These are phyloP conservation scores for Xyrichtys novacula DNA, from an alignment of 2,797 vertebrate species.

Conservation along the genomic window DNA sequence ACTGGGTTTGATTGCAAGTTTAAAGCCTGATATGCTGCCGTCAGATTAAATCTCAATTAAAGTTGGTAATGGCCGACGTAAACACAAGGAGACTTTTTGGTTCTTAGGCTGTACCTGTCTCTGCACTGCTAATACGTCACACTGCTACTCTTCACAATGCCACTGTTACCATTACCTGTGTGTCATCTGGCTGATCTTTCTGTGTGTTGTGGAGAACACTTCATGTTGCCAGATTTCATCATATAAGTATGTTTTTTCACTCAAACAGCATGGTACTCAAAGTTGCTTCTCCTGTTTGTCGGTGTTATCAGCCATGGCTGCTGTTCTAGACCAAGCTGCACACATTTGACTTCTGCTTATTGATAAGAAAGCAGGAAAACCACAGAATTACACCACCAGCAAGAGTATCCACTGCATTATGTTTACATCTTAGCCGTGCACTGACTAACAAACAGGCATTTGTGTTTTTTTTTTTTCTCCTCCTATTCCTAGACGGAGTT, in stretches of 20 bases:
- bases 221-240: slow-evolving; percentile 67
- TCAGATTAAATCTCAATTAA: slow-evolving; percentile 29
- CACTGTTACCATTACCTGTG: slow-evolving; percentile 67
- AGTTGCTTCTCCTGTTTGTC: slow-evolving; percentile 51
- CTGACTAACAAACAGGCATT: slow-evolving; percentile 44
- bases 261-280: slow-evolving; percentile 64
- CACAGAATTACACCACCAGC: slow-evolving; percentile 2
- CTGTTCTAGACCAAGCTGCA: slow-evolving; percentile 10
- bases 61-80: slow-evolving; percentile 3
- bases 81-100: slow-evolving; percentile 6
- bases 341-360: slow-evolving; percentile 17
- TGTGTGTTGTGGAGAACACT: slow-evolving; percentile 66
- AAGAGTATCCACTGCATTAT: slow-evolving; percentile 12
- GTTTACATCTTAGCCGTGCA: slow-evolving; percentile 13
- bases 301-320: slow-evolving; percentile 30
- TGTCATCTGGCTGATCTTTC: slow-evolving; percentile 70
- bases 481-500: slow-evolving; percentile 89
- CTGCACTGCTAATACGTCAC: slow-evolving; percentile 31
- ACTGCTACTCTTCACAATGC: slow-evolving; percentile 51
- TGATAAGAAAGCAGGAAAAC: background rate
- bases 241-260: slow-evolving; percentile 52
- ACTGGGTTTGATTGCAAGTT: slow-evolving; percentile 48
- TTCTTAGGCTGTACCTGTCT: slow-evolving; percentile 19
- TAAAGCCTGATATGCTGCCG: slow-evolving; percentile 43
- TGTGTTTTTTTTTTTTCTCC: slow-evolving; percentile 31